These are phyloP conservation scores for Eristalinus aeneus DNA, from an alignment of 2,888 invertebrate species.

Conservation along the genomic window DNA sequence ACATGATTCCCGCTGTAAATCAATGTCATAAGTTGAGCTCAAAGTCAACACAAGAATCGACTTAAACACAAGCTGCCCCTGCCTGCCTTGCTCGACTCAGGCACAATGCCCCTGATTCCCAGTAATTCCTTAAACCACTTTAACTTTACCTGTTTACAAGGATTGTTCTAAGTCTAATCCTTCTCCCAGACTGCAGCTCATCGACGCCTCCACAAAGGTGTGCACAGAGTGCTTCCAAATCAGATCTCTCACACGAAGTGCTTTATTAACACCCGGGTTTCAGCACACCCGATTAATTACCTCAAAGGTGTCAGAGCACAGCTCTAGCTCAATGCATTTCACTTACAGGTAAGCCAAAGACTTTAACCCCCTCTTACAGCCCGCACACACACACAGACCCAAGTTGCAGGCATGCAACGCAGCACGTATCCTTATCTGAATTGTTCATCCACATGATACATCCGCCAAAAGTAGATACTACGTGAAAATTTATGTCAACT, in stretches of 20 bases:
- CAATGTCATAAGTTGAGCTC: too few relatives aligned
- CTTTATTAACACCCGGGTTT: not conserved
- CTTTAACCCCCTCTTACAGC: not conserved
- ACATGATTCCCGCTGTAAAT: too few relatives aligned
- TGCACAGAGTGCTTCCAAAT: not conserved
- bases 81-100: too few relatives aligned
- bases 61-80: too few relatives aligned
- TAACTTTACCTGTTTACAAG: too few relatives aligned
- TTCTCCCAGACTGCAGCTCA: too few relatives aligned
- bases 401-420: not conserved
- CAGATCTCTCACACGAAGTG: not conserved
- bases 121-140: too few relatives aligned
- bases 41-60: too few relatives aligned
- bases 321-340: not conserved
- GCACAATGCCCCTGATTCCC: too few relatives aligned
- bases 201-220: too few relatives aligned
- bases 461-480: not conserved
- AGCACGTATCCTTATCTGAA: not conserved
- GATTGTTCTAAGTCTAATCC: too few relatives aligned
- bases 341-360: not conserved
- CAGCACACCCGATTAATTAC: not conserved
- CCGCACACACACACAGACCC: not conserved
- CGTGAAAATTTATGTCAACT: too few relatives aligned
- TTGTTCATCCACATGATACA: not conserved
- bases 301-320: not conserved